Evolutionary conservation across 2,888 invertebrate species (phyloP), one percentile per base, ranked within the genome.

Genomic region (Protonemura montana): DNA sequence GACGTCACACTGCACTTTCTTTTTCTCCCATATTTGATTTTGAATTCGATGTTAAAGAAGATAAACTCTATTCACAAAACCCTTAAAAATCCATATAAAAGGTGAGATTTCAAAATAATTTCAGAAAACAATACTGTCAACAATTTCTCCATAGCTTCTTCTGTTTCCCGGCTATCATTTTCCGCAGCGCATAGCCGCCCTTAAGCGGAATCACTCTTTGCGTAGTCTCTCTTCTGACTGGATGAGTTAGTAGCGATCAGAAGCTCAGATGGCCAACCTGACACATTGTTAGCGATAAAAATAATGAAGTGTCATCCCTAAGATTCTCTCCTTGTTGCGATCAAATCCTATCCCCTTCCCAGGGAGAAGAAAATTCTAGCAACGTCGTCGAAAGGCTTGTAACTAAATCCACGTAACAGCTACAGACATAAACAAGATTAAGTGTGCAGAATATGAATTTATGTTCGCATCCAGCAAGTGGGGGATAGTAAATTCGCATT

Each of bases 281-380:
- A 59, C 81, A 81, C 81, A 30, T 81, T 81, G 81, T 81, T 81
- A 81, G 81, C 29, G 81, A 81, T 81, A 81, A 81, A 81, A 81
- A 81, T 81, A 81, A 81, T 81, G 81, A 81, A 81, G 81, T 29
- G 28, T 81, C 81, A 30, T 81, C 81, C 28, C 78, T 26, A 26
- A 78, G 26, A 28, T 81, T 81, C 29, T 28, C 10, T 30, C 30
- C 28, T 13, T 30, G 10, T 81, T 81, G 26, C 28, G 26, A 78
- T 78, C 78, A 7, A 10, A 7, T 6, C 28, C 27, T 28, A 27
- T 80, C 80, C 27, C 2, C 27, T 30, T 30, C 5, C 2, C 5
- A 81, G 59, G 1, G 6, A 59, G 16, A 21, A 59, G 6, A 21
- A 59, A 59, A 59, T 59, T 3, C 59, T 59, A 2, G 59, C 21